Evolutionary conservation across 1,140 invertebrate genomes (phyloP), one percentile per base, ranked within the genome.

Genomic region (Heliconius eleuchia): DNA sequence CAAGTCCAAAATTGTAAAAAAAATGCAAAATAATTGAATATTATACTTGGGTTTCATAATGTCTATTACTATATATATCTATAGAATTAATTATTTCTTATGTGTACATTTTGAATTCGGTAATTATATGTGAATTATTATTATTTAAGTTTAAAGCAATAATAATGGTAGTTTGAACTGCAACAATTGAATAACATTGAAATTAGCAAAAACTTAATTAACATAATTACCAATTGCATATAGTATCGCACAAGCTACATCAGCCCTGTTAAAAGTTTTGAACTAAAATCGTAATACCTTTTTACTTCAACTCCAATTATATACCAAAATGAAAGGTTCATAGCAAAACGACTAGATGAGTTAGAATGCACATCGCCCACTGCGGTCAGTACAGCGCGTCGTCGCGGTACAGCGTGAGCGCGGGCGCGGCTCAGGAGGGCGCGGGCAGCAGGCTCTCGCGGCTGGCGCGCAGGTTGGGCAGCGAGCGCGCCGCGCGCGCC

Each of bases 391-490:
- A 94, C 50, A 94, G 85, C 72, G 86, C 90, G 85, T 91, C 89
- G 87, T 94, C 92, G 74, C 82, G 87, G 86, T 89, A 94, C 42
- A 94, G 90, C 78, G 83, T 80, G 83, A 84, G 84, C 77, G 76
- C 6, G 6, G 6, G 74, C 81, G 80, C 81, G 80, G 84, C 84
- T 86, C 85, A 86, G 83, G 88, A 86, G 82, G 84, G 81, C 66
- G 80, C 70, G 75, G 75, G 57, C 76, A 96, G 95, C 81, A 96
- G 93, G 85, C 94, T 95, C 89, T 96, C 96, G 89, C 95, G 95
- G 88, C 95, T 95, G 83, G 96, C 95, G 92, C 95, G 96, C 89
- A 96, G 93, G 94, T 96, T 96, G 91, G 96, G 96, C 92, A 96
- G 94, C 84, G 96, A 96, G 79, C 92, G 91, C 2, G 95, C 94